These are phyloP conservation scores for Acromyrmex heyeri DNA, from an alignment of 1,140 invertebrate genomes.

Conservation along the genomic window DNA sequence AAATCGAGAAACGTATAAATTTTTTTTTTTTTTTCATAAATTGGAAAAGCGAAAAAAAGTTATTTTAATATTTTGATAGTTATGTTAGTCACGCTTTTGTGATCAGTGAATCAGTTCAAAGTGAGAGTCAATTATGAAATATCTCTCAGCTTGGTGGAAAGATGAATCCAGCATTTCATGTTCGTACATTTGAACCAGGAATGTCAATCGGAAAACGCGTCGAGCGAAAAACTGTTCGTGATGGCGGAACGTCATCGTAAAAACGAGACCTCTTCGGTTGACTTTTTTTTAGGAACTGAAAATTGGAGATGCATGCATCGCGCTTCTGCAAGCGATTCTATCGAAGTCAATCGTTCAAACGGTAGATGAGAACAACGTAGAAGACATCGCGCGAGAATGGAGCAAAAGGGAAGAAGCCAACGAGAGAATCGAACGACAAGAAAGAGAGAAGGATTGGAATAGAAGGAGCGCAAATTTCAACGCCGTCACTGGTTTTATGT, in stretches of 20 bases:
- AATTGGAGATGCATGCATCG: conserved; percentile 49
- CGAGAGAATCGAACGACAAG: conserved; percentile 21
- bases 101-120: background rate
- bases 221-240: background rate
- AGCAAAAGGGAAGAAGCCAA: background rate
- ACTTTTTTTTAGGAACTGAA: conserved; percentile 27
- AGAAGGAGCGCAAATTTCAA: conserved; percentile 73
- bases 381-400: conserved; percentile 9
- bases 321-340: conserved; percentile 59
- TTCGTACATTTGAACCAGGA: background rate
- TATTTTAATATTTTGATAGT: background rate
- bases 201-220: conserved; percentile 24
- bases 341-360: conserved; percentile 63
- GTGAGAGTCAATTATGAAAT: conserved; percentile 11
- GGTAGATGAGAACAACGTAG: conserved; percentile 47
- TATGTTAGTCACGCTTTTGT: background rate
- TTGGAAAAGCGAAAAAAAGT: background rate
- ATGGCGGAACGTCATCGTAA: conserved; percentile 39
- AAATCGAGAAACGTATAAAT: background rate
- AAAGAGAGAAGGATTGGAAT: conserved; percentile 44
- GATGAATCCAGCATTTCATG: conserved; percentile 14
- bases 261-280: conserved; percentile 42
- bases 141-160: background rate
- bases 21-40: background rate
- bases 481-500: conserved; percentile 78